Base-by-base conservation (phyloP, 2,113 vertebrate species). In the Aspiorhynchus laticeps region DNA sequence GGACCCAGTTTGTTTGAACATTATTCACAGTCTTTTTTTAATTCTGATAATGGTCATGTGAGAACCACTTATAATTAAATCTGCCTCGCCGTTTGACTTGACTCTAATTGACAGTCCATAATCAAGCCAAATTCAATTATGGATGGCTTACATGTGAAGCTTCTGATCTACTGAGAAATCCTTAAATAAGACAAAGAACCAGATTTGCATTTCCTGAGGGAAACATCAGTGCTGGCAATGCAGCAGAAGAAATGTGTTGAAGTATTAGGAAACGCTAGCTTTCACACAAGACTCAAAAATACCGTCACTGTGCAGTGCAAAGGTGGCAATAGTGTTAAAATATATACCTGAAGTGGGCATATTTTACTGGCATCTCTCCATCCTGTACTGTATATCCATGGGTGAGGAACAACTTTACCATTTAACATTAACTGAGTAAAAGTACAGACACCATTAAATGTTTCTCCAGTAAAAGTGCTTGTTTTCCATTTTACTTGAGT, bases 1-100 rank as follows among this genome's bases (percentile, higher is more conserved):
- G n/a, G 56, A 24, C 26, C 46, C 12, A 56, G 36, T 63, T 65
- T 31, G 17, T 83, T 76, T 83, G 59, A 65, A 83, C 80, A 51
- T 67, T 9, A 38, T 51, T 76, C n/a, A 48, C 8, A 7, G 9
- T 21, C 14, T 36, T 33, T 77, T 76, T 43, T 61, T 8, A 56
- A 65, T 28, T 78, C 21, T 14, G 51, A 56, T 38, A 79, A 38
- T 33, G 31, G 31, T 1, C 31, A 4, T 31, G 33, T 12, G 51
- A 56, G 33, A 7, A 36, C 19, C 71, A n/a, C 21, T 74, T 41
- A 11, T 41, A 38, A 74, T 79, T 79, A 79, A 24, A 78, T 21
- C 21, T 33, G 51, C 5, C 19, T 79, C 51, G 8, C 26, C 3
- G 3, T 79, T 36, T 56, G 31, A 59, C 28, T 79, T 24, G 15